Evolutionary conservation across 1,140 invertebrate genomes (phyloP), one percentile per base, ranked within the genome.

Genomic region (Harpegnathos saltator): DNA sequence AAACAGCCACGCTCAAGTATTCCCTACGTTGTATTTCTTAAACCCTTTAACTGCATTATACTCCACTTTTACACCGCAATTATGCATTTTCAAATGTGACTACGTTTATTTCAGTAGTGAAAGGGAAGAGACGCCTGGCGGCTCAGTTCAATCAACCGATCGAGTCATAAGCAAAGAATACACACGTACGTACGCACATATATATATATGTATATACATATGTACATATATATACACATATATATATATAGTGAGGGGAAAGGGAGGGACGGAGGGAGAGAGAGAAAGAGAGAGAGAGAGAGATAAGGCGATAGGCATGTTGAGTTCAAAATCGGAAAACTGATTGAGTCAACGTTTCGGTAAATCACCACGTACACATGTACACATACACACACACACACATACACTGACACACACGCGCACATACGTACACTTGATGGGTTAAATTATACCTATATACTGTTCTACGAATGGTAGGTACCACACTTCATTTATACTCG

Each of bases 121-220:
- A 89, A 59, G 91, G 91, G 15, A 95, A 94, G 85, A 92, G 93
- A 83, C 93, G 93, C 52, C 83, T 94, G 38, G 93, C 93, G 71
- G 94, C 94, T 17, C 94, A 94, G 58, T 95, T 94, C 82, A 92
- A 92, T 83, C 92, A 93, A 50, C 93, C 92, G 14, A 91, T 93
- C 59, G 91, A 94, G 78, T 90, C 89, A 50, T 93, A 77, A 90
- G 85, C n/a, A 50, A 52, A 77, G 19, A 61, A 5, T n/a, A 33
- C 11, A 50, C 19, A 33, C 11, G 9, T 11, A 44, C 11, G 11
- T 33, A 63, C 24, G n/a, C n/a, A n/a, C n/a, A n/a, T n/a, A n/a
- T n/a, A n/a, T n/a, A n/a, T n/a, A n/a, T n/a, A n/a, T n/a, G n/a
- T n/a, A n/a, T n/a, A n/a, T n/a, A n/a, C n/a, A n/a, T n/a, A n/a